A percentile compares a stretch with the other conserved stretches of the same genome.
phyloP scores from a whole-genome alignment of 2,888 invertebrate genomes.

The Limnephilus marmoratus region DNA sequence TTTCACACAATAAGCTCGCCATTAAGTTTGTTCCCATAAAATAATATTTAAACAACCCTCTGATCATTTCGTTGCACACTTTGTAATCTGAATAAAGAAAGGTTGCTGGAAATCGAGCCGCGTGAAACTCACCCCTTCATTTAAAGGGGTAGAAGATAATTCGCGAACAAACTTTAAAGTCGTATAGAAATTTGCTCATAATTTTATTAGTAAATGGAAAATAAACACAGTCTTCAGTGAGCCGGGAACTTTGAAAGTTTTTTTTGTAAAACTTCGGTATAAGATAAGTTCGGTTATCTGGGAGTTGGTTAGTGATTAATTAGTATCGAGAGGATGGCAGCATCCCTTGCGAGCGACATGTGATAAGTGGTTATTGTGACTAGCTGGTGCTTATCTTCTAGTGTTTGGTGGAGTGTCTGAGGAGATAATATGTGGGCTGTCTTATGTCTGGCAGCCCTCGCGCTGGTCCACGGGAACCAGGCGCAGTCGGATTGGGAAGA shows the following conservation, averaged over 20 bases:
- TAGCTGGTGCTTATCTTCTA: constrained; percentile 19
- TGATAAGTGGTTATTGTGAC: constrained; percentile 51
- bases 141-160: constrained; percentile 3
- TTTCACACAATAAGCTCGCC: constrained; percentile 14
- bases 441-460: constrained; percentile 43
- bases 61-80: constrained; percentile 31
- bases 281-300: constrained; percentile 13
- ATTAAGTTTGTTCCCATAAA: neutral
- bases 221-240: constrained; percentile 44
- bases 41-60: constrained; percentile 31
- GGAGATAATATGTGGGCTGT: constrained; percentile 46
- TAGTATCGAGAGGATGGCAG: neutral
- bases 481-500: constrained; percentile 63
- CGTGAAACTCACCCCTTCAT: constrained; percentile 27
- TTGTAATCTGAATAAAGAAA: constrained; percentile 33
- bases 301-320: constrained; percentile 22
- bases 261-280: constrained; percentile 34
- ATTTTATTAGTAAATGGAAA: constrained; percentile 43
- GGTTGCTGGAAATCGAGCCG: constrained; percentile 31
- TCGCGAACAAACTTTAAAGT: constrained; percentile 40
- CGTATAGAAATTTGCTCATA: constrained; percentile 14
- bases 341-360: constrained; percentile 51
- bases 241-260: constrained; percentile 54
- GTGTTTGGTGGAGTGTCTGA: constrained; percentile 34
- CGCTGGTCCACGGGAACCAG: constrained; percentile 41